These are phyloP conservation scores for Bruchidius siliquastri DNA, from an alignment of 2,888 invertebrate genomes.

Conservation along the genomic window DNA sequence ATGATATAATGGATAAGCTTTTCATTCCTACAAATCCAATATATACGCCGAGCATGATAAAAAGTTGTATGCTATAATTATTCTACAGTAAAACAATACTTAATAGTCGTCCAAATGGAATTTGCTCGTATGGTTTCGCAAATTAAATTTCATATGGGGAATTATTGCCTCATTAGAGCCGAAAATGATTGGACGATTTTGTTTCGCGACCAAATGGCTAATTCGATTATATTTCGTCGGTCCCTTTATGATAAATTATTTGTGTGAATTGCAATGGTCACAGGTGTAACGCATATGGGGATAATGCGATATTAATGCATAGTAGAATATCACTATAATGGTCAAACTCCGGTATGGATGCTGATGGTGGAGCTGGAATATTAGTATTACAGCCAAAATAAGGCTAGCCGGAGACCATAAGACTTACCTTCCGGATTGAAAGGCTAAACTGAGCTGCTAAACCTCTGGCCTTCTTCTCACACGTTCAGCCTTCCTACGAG, in stretches of 20 bases:
- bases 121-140: neutral
- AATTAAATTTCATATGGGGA: slow-evolving; percentile 6
- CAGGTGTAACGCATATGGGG: neutral
- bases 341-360: neutral
- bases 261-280: neutral
- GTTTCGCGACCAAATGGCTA: slow-evolving; percentile 4
- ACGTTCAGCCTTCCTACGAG: no score
- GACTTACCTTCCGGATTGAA: no score
- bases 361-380: neutral
- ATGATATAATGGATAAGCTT: no score
- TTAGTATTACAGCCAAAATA: no score
- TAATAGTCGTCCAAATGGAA: neutral
- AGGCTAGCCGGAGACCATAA: no score
- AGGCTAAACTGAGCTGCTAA: no score
- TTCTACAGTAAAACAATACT: neutral
- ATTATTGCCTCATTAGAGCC: slow-evolving; percentile 3
- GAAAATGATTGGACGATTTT: slow-evolving; percentile 1
- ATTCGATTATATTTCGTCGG: slow-evolving; percentile 4
- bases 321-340: neutral
- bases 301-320: neutral
- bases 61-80: no score
- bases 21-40: no score
- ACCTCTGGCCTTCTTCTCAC: no score
- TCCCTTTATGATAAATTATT: neutral
- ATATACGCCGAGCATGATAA: no score